phyloP scores from a whole-genome alignment of 1,140 invertebrate genomes.

The Thaumatotibia leucotreta region DNA sequence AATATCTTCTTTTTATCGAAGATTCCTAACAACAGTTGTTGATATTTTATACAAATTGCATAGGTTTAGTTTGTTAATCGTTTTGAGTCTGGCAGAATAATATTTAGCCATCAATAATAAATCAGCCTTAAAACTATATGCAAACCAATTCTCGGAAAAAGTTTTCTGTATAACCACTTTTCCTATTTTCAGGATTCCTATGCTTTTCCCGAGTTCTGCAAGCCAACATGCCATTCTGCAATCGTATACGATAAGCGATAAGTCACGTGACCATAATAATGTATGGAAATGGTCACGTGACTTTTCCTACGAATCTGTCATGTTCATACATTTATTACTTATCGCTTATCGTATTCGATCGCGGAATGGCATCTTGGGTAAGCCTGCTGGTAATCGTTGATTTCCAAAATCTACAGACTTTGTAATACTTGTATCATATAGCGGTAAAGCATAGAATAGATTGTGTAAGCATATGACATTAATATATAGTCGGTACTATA shows the following conservation, averaged over 20 bases:
- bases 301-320: background rate
- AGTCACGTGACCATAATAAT: no score
- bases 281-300: background rate
- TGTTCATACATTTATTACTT: background rate
- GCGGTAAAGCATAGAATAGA: slow-evolving; percentile 12
- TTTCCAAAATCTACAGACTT: background rate
- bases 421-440: background rate
- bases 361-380: no score
- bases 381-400: no score
- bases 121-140: background rate
- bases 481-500: slow-evolving; percentile 21
- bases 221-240: no score
- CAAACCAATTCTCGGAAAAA: no score
- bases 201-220: no score
- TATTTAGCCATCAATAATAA: background rate
- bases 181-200: no score
- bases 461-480: slow-evolving; percentile 16
- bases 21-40: background rate
- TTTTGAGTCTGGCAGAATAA: background rate
- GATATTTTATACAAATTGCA: background rate
- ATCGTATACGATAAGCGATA: no score
- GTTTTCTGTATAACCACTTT: no score
- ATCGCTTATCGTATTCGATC: no score
- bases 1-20: background rate
- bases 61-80: background rate